These are phyloP conservation scores for Rhinogobius similis DNA, from an alignment of 2,113 vertebrate genomes.

Conservation along the genomic window DNA sequence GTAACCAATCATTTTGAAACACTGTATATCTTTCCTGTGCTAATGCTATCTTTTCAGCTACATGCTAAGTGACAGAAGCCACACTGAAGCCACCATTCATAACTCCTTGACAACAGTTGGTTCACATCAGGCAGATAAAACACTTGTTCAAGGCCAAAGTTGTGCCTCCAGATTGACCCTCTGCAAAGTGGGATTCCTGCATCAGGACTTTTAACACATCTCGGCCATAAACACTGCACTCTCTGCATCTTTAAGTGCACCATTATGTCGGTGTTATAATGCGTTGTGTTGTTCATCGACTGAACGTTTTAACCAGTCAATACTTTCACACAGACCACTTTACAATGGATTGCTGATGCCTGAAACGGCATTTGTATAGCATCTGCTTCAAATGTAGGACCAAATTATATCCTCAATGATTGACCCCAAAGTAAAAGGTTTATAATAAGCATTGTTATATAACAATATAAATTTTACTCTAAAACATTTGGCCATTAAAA, in stretches of 20 bases:
- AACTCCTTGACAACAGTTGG: slow-evolving; percentile 54
- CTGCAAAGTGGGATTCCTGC: background rate
- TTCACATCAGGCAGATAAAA: slow-evolving; percentile 55
- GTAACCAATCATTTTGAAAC: background rate
- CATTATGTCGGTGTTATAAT: slow-evolving; percentile 37
- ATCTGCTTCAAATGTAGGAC: background rate
- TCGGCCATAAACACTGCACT: slow-evolving; percentile 17
- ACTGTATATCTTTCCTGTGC: background rate
- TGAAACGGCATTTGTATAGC: background rate
- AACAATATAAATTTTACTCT: background rate
- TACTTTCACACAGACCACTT: slow-evolving; percentile 61
- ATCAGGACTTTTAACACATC: slow-evolving; percentile 20
- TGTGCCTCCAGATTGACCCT: slow-evolving; percentile 11
- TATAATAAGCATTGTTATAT: background rate
- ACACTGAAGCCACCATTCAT: slow-evolving; percentile 60
- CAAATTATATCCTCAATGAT: background rate
- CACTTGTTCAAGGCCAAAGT: slow-evolving; percentile 53
- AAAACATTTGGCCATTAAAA: no score
- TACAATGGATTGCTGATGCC: slow-evolving; percentile 24
- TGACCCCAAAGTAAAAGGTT: background rate
- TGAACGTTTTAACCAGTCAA: slow-evolving; percentile 55
- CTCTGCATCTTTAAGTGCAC: slow-evolving; percentile 57
- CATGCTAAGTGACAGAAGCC: slow-evolving; percentile 54
- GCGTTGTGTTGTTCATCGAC: slow-evolving; percentile 52
- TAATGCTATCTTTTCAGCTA: background rate